Evolutionary conservation across 2,797 vertebrate genomes (phyloP), one percentile per base, ranked within the genome.

Genomic region (Helostoma temminkii): DNA sequence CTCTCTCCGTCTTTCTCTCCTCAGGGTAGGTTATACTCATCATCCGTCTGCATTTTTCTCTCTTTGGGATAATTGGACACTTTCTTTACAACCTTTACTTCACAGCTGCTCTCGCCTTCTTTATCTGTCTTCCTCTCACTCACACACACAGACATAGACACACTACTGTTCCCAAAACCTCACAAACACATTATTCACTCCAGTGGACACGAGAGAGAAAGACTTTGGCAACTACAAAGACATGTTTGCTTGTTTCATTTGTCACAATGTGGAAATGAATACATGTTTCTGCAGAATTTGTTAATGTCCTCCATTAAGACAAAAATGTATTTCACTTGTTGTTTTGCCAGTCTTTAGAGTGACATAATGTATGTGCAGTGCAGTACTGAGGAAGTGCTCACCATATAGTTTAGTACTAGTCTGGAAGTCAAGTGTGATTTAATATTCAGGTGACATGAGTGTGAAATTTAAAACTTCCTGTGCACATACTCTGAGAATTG

Each of bases 61-160:
- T 83, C 59, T 74, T 60, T 67, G 46, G 50, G 47, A 79, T 91
- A 93, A 91, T 90, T 91, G 90, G 89, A 75, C 74, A 81, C 78
- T 70, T 81, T 80, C 43, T 78, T 74, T 18, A 8, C 63, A 74
- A 64, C 70, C 59, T 74, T 71, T 54, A 70, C 76, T 70, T 36
- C 39, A 37, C 58, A 22, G 60, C 48, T 61, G 61, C 52, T 24
- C 50, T 53, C n/a, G 0, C 14, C 53, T 60, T 63, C 48, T 81
- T 71, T 64, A 34, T 58, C 41, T 53, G 14, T 10, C 69, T 49
- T 22, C n/a, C 32, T 57, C 63, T n/a, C 74, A 28, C 36, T 43
- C 58, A 2, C 36, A 19, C 50, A 47, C 64, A 66, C 68, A 73
- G 34, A 47, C 64, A 66, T 66, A 73, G 34, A 55, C 48, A 63